Percentiles rank a stretch among this genome's conserved stretches.
phyloP scores from a whole-genome alignment of 2,113 vertebrate species.

The Lagenorhynchus albirostris region DNA sequence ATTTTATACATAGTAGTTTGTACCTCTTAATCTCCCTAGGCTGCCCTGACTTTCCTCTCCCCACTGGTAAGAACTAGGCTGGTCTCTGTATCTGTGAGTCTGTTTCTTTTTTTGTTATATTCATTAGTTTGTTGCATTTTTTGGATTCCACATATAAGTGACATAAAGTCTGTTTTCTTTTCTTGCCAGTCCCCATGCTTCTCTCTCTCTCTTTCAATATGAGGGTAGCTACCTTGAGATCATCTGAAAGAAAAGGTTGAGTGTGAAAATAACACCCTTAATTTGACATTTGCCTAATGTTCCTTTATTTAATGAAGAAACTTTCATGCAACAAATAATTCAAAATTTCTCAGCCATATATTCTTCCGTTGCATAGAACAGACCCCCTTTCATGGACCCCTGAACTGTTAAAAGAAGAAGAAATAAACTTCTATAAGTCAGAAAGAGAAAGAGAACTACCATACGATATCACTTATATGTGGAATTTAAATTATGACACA shows the following conservation, averaged over 20 bases:
- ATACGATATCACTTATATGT: too few relatives aligned
- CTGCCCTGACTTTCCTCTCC: neutral
- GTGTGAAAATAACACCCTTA: neutral
- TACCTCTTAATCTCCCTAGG: neutral
- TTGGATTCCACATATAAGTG: neutral
- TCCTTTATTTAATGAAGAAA: neutral
- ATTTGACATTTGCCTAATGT: neutral
- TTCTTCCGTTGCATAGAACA: neutral
- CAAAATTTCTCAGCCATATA: neutral
- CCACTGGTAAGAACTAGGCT: neutral
- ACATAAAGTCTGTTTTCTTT: neutral
- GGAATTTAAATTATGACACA: too few relatives aligned
- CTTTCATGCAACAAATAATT: neutral
- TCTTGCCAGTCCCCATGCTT: neutral
- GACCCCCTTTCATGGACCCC: neutral
- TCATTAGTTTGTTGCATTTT: neutral
- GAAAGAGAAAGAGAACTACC: too few relatives aligned
- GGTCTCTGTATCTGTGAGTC: neutral
- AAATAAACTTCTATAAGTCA: neutral
- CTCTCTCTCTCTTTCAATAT: neutral
- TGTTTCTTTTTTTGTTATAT: neutral
- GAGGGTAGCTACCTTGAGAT: neutral
- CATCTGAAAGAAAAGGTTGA: neutral
- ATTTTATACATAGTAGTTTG: neutral
- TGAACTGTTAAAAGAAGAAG: neutral